Base-by-base conservation (phyloP, 2,888 invertebrate genomes). In the Zelleria hepariella region DNA sequence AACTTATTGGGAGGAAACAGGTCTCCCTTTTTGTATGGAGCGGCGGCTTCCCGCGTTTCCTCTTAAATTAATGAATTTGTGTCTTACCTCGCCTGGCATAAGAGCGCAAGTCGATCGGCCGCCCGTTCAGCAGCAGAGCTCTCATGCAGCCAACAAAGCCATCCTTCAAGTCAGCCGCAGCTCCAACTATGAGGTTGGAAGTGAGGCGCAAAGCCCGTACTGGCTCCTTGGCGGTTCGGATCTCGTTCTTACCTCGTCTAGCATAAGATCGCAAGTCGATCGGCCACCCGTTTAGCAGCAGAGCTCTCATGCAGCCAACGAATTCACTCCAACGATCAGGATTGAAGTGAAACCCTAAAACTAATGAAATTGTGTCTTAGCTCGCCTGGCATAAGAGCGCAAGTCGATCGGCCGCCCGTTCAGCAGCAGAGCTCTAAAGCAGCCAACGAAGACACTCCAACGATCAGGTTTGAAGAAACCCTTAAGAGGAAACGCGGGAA, bases 61-160 rank as follows among this genome's bases (percentile, higher is more conserved):
- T n/a, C n/a, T n/a, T n/a, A n/a, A n/a, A n/a, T n/a, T n/a, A n/a
- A n/a, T n/a, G n/a, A n/a, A n/a, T n/a, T n/a, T n/a, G n/a, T n/a
- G 59, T 54, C 78, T 59, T 52, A 85, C 87, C 94, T 66, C 91
- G 82, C 52, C 92, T 82, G 0, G 96, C 95, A 67, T 93, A 90
- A 0, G 91, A 86, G 61, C 93, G 84, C 62, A 98, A 88, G 80
- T 98, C 96, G 10, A 95, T 91, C 59, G 95, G 91, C 58, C 91
- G 86, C 0, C 98, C 98, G 78, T 98, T 98, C 6, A 98, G 91
- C 69, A 98, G 87, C 56, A 99, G 78, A 0, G 98, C 96, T 20
- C 98, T 86, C 71, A 99, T 91, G 75, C 98, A 99, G 26, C 98
- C 99, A 20, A 98, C 97, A 82, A 93, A 98, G 23, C 98, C 98